Evolutionary conservation across 2,797 vertebrate genomes (phyloP), one percentile per base, ranked within the genome.

Genomic region (Tragopan temminckii): DNA sequence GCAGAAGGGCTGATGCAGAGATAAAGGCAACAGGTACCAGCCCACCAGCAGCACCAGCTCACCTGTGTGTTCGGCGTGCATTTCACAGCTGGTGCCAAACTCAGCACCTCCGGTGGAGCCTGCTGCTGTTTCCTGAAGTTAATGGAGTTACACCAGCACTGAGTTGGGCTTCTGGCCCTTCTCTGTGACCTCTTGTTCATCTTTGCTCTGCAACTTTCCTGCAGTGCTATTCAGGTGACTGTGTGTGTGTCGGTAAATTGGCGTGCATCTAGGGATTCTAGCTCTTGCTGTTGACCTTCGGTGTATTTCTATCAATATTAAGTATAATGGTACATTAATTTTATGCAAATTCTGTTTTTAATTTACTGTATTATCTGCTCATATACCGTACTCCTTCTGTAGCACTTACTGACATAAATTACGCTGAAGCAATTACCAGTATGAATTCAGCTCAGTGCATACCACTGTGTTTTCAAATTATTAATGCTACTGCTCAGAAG

Each of bases 101-200:
- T 53, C 89, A 82, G 87, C 33, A 19, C 43, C 79, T 89, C 57
- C 74, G 71, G 58, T 86, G 71, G 80, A 52, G 40, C 50, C 82
- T 81, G 82, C 88, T 93, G 77, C 50, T 63, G 79, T 91, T 92
- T 89, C 55, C 57, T 91, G 85, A n/a, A 81, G 69, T 67, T 86
- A 88, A 86, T 95, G 74, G 89, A 46, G 76, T 94, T 93, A 90
- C 59, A 33, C 23, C 59, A 74, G 74, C 45, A 38, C 89, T 5
- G 9, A 81, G 33, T 18, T 23, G 59, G 63, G 20, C 80, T 90
- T 7, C 46, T 81, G 80, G 52, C 61, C 81, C 70, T 17, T 63
- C 63, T 46, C n/a, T 0, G 2, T 89, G 86, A 87, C 89, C 90
- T 64, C 36, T 6, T 11, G 29, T 62, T 82, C 6, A 1, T 77